phyloP scores from a whole-genome alignment of 2,888 invertebrate genomes.

The Ormyrus labotus region DNA sequence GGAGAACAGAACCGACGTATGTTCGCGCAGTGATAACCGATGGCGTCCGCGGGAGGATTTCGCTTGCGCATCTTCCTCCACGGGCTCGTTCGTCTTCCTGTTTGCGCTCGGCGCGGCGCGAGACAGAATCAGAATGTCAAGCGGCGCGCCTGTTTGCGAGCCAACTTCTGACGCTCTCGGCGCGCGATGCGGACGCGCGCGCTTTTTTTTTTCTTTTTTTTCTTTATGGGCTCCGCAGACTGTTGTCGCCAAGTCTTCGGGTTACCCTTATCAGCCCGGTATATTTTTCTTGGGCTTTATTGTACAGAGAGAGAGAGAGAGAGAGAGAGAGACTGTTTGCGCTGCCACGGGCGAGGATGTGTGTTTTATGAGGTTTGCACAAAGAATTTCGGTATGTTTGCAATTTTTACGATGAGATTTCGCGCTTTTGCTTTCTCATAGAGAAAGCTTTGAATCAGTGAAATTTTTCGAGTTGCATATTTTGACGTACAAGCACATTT shows the following conservation, averaged over 20 bases:
- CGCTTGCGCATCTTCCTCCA: not conserved
- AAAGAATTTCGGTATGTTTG: slow-evolving; percentile 1
- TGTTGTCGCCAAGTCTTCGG: slow-evolving; percentile 10
- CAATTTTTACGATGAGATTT: slow-evolving; percentile 21
- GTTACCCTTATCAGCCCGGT: slow-evolving; percentile 21
- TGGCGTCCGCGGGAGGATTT: not conserved
- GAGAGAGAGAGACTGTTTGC: too few species aligned
- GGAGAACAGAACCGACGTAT: slow-evolving; percentile 30
- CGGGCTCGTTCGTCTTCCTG: slow-evolving; percentile 1
- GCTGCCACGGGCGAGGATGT: too few species aligned
- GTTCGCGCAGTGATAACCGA: slow-evolving; percentile 39
- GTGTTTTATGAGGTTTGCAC: slow-evolving; percentile 6
- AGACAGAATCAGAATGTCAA: slow-evolving; percentile 22
- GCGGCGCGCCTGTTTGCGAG: not conserved
- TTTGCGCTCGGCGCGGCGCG: not conserved
- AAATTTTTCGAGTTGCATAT: too few species aligned
- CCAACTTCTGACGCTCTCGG: not conserved
- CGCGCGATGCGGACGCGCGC: not conserved
- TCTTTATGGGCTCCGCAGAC: slow-evolving; percentile 16
- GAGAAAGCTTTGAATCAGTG: too few species aligned
- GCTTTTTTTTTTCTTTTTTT: not conserved
- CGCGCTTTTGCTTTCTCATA: too few species aligned
- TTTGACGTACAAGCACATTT: too few species aligned
- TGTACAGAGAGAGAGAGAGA: not conserved
- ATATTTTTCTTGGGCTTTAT: slow-evolving; percentile 34